These are phyloP conservation scores for Rugalucina vietnamica DNA, from an alignment of 2,888 invertebrate species.

Conservation along the genomic window DNA sequence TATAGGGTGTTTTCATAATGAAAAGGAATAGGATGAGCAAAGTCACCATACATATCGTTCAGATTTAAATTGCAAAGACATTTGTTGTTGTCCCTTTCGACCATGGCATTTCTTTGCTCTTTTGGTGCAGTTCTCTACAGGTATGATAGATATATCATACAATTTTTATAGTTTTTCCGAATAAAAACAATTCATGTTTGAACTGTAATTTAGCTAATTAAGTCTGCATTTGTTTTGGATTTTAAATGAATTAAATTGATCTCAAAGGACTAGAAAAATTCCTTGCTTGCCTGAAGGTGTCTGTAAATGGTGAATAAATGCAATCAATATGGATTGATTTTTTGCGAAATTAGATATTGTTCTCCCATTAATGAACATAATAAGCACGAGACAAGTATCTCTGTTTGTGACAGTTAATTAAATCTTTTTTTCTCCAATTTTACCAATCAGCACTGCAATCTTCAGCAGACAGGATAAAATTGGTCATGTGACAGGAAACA, in stretches of 20 bases:
- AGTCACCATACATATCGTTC: too few species aligned
- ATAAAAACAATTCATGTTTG: too few species aligned
- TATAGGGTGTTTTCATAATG: too few species aligned
- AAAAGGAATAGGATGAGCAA: too few species aligned
- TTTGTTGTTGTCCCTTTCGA: too few species aligned
- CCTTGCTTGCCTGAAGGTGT: not conserved
- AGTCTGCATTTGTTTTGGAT: conserved; percentile 3
- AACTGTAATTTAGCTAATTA: not conserved
- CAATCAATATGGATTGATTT: conserved; percentile 23
- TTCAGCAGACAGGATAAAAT: conserved; percentile 35
- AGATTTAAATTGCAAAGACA: too few species aligned
- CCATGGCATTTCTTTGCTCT: too few species aligned
- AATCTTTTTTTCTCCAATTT: conserved; percentile 24
- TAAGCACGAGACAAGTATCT: conserved; percentile 14
- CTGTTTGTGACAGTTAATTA: conserved; percentile 60
- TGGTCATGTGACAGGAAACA: conserved; percentile 55
- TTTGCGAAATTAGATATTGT: conserved; percentile 22
- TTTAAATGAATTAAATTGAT: conserved; percentile 16
- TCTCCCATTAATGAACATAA: conserved; percentile 21
- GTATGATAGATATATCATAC: too few species aligned
- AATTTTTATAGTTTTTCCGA: too few species aligned
- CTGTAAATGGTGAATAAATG: not conserved
- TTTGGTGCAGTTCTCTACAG: too few species aligned
- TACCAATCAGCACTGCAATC: conserved; percentile 36
- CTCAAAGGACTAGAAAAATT: not conserved